Base-by-base conservation (phyloP, 2,888 invertebrate genomes). In the Cryptus armator region DNA sequence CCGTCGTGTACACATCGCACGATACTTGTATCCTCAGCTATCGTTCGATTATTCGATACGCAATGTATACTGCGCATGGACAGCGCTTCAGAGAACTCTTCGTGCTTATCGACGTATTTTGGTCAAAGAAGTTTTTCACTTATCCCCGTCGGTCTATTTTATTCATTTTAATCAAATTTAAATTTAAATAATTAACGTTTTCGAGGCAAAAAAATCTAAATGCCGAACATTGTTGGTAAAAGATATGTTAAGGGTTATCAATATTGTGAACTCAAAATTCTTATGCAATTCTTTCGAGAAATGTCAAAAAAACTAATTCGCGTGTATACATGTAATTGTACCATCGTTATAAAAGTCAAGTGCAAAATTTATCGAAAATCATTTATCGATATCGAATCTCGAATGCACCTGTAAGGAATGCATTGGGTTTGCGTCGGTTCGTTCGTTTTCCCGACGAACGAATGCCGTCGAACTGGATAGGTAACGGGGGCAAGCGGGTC, bases 401-500 rank as follows among this genome's bases (percentile, higher is more conserved):
- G 71, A 19, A 53, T 66, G 64, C 56, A 56, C 80, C 67, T 56
- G 80, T 29, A 14, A 67, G 10, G 80, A 68, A 76, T 67, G 48
- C 48, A 44, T 43, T 53, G 29, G 37, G 16, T 46, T 59, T 19
- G 62, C 62, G 46, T 59, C 62, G 74, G 24, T 24, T 46, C 62
- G 62, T 7, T 29, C 29, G 29, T 16, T 62, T 62, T 29, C 32
- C 29, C 14, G 62, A 12, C 14, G 44, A 44, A 64, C 62, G 72
- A 66, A 53, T 66, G 66, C 66, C 67, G 77, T 51, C 67, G 67
- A 67, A 56, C 56, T 67, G 67, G 77, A 67, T 51, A 67, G 43
- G 32, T 78, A 74, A 84, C 84, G 77, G 81, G 68, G 84, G 62
- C 78, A 77, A 5, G 70, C 66, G 62, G 29, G 43, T 56, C n/a